Percentiles rank a stretch among this genome's conserved stretches.
Conservation (phyloP, 1,140 invertebrate genomes). For the Anoplophora glabripennis region DNA sequence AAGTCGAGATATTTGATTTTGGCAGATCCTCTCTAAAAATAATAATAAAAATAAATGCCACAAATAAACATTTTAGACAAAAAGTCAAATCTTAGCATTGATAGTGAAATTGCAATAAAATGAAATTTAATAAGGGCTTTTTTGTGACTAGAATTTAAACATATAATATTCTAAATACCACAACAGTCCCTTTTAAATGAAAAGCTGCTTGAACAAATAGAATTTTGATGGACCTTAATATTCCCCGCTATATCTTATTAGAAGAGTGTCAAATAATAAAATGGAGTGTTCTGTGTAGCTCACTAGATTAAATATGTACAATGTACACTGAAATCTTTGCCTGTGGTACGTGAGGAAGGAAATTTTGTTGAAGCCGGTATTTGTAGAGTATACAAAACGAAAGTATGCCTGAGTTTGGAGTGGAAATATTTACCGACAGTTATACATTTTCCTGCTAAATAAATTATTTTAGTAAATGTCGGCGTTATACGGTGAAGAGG, state of each 20-base stretch:
- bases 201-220: too few species aligned
- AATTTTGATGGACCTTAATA: too few species aligned
- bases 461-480: slow-evolving; percentile 51
- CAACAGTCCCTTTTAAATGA: too few species aligned
- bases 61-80: too few species aligned
- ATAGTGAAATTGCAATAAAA: too few species aligned
- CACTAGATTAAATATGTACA: slow-evolving; percentile 44
- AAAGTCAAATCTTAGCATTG: too few species aligned
- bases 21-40: too few species aligned
- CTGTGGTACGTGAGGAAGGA: slow-evolving; percentile 38
- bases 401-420: slow-evolving; percentile 47
- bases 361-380: slow-evolving; percentile 44
- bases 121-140: too few species aligned
- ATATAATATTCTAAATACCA: too few species aligned
- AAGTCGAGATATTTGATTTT: too few species aligned
- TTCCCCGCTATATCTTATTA: background rate
- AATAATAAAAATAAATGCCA: too few species aligned
- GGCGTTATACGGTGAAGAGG: slow-evolving; percentile 43
- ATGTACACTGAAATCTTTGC: slow-evolving; percentile 42
- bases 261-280: slow-evolving; percentile 44
- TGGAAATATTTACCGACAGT: slow-evolving; percentile 51
- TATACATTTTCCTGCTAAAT: slow-evolving; percentile 51
- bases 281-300: slow-evolving; percentile 28
- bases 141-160: too few species aligned
- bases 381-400: slow-evolving; percentile 48